Base-by-base conservation (phyloP, 2,113 vertebrate species). In the Colossoma macropomum region DNA sequence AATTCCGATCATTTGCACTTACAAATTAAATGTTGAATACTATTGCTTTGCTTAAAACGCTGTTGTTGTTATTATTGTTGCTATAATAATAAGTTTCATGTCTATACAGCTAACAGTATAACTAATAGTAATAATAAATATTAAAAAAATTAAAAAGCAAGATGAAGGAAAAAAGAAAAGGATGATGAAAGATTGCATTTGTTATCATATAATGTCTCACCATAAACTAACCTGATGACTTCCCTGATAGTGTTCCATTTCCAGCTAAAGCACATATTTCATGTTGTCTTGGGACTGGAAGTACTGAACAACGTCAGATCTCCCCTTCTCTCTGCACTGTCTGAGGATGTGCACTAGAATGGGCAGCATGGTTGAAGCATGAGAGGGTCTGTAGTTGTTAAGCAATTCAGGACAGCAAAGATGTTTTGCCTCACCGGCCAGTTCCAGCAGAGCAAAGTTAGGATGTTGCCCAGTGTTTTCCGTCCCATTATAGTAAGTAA, bases 391-490 rank as follows among this genome's bases (percentile, higher is more conserved):
- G 50, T 74, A 87, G 12, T 1, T 4, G 0, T 0, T 0, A 1
- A 85, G 8, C 30, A 86, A 80, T 30, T 9, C 16, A 48, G 77
- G 77, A 54, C 3, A 17, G 0, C 25, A 1, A 3, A 70, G 54
- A 34, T 56, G 54, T 3, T 62, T 5, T 15, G 11, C 2, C 16
- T 23, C 23, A 2, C 0, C 0, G 9, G 32, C 62, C 15, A 88
- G 77, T 68, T 88, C 77, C 17, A 88, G 32, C 54, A 88, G 60
- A 66, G 80, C 83, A 79, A 71, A 88, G 50, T 88, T 85, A 50
- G 87, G 66, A 69, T 11, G 0, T 2, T 6, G 25, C 3, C 25
- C 21, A 17, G 9, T 48, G 0, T 48, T 17, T 41, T 60, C 13
- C 0, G 11, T 21, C 0, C 23, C n/a, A 0, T 15, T 0, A 12